These are phyloP conservation scores for Rosalia funebris DNA, from an alignment of 2,888 invertebrate genomes.

Conservation along the genomic window DNA sequence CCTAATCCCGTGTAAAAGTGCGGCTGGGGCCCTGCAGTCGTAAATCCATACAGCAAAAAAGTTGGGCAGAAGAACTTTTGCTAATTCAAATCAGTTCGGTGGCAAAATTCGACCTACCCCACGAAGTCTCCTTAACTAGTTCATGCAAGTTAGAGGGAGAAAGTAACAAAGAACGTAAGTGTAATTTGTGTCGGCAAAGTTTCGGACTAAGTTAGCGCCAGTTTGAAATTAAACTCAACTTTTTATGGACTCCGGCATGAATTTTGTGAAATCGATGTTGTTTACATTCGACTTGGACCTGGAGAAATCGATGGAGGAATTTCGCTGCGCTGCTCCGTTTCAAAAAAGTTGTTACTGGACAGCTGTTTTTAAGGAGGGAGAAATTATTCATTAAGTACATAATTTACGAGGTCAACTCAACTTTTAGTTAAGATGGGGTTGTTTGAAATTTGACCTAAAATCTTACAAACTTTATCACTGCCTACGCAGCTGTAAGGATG, in stretches of 20 bases:
- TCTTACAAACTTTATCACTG: no score
- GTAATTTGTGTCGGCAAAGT: constrained; percentile 64
- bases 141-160: constrained; percentile 63
- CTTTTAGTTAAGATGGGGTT: background rate
- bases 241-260: constrained; percentile 63
- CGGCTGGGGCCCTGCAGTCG: constrained; percentile 1
- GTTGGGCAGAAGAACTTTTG: constrained; percentile 53
- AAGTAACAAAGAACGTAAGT: constrained; percentile 63
- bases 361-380: background rate
- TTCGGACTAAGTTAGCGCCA: constrained; percentile 62
- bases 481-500: no score
- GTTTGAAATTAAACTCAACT: constrained; percentile 59
- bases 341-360: background rate
- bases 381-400: background rate
- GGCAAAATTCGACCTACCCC: constrained; percentile 61
- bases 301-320: constrained; percentile 16
- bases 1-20: background rate
- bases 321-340: background rate
- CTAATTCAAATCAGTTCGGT: constrained; percentile 58
- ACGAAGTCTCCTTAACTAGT: constrained; percentile 61
- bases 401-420: background rate
- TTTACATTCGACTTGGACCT: constrained; percentile 54
- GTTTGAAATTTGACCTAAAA: background rate
- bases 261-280: constrained; percentile 63
- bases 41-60: constrained; percentile 36